These are phyloP conservation scores for Arctopsyche grandis DNA, from an alignment of 1,140 invertebrate species.

Conservation along the genomic window DNA sequence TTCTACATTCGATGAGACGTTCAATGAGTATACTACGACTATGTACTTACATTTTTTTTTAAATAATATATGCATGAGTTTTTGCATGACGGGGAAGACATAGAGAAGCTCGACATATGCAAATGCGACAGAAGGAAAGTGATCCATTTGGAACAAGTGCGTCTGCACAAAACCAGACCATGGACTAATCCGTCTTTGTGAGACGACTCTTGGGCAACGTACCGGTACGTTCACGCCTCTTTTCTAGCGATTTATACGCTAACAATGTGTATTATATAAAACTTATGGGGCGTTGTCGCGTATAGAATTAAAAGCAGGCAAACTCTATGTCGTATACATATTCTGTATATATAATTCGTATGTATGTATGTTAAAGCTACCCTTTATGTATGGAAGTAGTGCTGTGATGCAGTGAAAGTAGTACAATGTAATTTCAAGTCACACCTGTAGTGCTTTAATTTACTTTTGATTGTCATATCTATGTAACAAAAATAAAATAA, in stretches of 20 bases:
- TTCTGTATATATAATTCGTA: too few species aligned
- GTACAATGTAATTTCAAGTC: too few species aligned
- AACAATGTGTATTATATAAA: conserved; percentile 11
- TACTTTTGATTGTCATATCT: too few species aligned
- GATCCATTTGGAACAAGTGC: conserved; percentile 12
- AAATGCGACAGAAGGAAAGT: conserved; percentile 13
- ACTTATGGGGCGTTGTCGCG: neutral
- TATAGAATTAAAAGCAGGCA: neutral
- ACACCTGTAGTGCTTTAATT: too few species aligned
- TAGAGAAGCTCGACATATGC: conserved; percentile 2
- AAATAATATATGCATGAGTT: neutral
- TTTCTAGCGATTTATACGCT: neutral
- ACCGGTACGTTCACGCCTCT: neutral
- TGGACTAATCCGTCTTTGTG: conserved; percentile 28
- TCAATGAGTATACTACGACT: too few species aligned
- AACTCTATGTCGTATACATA: too few species aligned
- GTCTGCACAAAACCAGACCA: conserved; percentile 7
- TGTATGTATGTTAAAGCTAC: too few species aligned
- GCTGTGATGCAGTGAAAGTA: too few species aligned
- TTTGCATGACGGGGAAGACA: neutral
- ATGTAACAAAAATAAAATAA: neutral
- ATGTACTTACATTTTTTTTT: too few species aligned
- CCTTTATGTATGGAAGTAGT: too few species aligned
- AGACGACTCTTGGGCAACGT: neutral
- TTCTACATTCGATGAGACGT: too few species aligned